These are phyloP conservation scores for Pseudeuparius sepicola DNA, from an alignment of 2,888 invertebrate genomes.

Conservation along the genomic window DNA sequence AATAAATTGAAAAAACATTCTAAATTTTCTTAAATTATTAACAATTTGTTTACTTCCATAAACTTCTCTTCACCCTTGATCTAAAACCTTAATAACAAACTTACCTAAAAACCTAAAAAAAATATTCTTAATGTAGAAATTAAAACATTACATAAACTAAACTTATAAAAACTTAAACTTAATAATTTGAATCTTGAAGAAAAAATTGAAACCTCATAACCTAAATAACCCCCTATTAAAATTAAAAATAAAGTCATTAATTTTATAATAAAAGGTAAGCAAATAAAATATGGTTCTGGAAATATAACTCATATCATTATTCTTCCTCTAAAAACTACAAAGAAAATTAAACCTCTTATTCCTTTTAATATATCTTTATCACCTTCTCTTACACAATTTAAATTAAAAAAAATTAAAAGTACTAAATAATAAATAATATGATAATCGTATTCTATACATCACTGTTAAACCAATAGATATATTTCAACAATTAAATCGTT, in stretches of 20 bases:
- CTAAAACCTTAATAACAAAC: slow-evolving; percentile 37
- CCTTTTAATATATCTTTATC: slow-evolving; percentile 41
- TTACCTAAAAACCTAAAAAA: slow-evolving; percentile 40
- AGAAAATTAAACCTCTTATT: slow-evolving; percentile 38
- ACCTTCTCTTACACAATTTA: slow-evolving; percentile 44
- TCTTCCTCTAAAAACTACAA: slow-evolving; percentile 45
- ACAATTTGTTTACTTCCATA: slow-evolving; percentile 26
- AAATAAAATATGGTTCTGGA: slow-evolving; percentile 44
- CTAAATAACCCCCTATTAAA: slow-evolving; percentile 38
- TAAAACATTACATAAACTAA: slow-evolving; percentile 30
- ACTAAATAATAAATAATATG: slow-evolving; percentile 45
- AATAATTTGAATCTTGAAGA: slow-evolving; percentile 36
- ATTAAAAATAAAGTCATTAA: slow-evolving; percentile 45
- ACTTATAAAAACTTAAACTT: slow-evolving; percentile 37
- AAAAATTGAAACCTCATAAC: slow-evolving; percentile 41
- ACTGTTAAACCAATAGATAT: slow-evolving; percentile 49
- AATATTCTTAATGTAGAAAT: slow-evolving; percentile 39
- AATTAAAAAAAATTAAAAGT: slow-evolving; percentile 41
- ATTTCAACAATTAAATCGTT: slow-evolving; percentile 54
- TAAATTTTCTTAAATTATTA: slow-evolving; percentile 35
- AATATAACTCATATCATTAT: slow-evolving; percentile 48
- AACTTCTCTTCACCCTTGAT: slow-evolving; percentile 29
- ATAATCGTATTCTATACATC: slow-evolving; percentile 37
- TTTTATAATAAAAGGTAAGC: slow-evolving; percentile 44
- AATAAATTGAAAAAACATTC: slow-evolving; percentile 36